Evolutionary conservation across 2,797 vertebrate genomes (phyloP).

Genomic region (Sebastes minor): DNA sequence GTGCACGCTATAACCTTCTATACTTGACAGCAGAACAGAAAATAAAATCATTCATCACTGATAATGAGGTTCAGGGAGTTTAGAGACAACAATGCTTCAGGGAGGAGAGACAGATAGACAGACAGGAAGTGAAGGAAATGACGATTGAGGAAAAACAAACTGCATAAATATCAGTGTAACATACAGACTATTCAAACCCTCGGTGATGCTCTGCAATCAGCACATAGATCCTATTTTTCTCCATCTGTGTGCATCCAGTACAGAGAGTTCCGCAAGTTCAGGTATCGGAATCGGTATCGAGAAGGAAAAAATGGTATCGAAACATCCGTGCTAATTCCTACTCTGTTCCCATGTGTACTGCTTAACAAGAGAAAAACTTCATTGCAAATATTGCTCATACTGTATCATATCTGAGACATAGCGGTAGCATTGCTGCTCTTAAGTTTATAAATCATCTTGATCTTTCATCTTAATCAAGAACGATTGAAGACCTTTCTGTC

Average conservation of each 20-base stretch:
- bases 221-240: neutral
- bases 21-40: neutral
- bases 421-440: no score
- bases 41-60: slow-evolving; percentile 19
- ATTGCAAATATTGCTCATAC: no score
- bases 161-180: neutral
- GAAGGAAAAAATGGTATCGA: no score
- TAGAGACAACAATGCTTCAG: neutral
- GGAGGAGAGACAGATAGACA: neutral
- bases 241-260: neutral
- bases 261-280: neutral
- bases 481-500: no score
- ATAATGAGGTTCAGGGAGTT: slow-evolving; percentile 35
- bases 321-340: no score
- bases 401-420: no score
- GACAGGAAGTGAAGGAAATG: neutral
- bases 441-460: no score
- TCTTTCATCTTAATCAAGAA: no score
- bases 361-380: no score
- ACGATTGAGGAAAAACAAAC: neutral
- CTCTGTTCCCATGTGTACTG: no score
- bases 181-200: neutral
- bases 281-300: no score
- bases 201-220: neutral
- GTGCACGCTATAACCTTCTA: neutral